Conservation (phyloP, 2,888 invertebrate species). For the Papilio elwesi region DNA sequence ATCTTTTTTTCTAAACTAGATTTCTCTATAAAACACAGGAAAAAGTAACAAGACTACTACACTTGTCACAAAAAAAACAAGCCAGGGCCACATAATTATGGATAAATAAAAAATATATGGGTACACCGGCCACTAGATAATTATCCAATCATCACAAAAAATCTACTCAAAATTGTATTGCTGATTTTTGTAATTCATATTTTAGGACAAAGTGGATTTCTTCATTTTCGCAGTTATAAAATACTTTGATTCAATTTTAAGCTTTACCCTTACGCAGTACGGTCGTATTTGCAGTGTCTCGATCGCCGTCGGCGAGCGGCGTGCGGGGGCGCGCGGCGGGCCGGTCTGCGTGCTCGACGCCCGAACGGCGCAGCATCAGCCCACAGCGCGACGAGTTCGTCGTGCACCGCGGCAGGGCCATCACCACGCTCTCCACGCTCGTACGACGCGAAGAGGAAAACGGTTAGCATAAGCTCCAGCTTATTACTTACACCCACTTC, state of each 20-base stretch:
- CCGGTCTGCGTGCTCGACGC: slow-evolving; percentile 75
- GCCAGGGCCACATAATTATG: too few relatives aligned
- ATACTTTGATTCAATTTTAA: slow-evolving; percentile 5
- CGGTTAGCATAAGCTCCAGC: slow-evolving; percentile 27
- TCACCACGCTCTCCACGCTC: slow-evolving; percentile 89
- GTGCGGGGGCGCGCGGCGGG: slow-evolving; percentile 54
- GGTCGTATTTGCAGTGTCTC: slow-evolving; percentile 69
- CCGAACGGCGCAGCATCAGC: slow-evolving; percentile 70
- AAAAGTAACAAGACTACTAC: too few relatives aligned
- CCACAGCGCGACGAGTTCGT: slow-evolving; percentile 89
- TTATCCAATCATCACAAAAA: too few relatives aligned
- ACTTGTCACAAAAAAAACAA: too few relatives aligned
- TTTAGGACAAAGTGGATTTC: too few relatives aligned
- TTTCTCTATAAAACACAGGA: too few relatives aligned
- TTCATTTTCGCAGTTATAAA: too few relatives aligned
- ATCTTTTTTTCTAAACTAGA: too few relatives aligned
- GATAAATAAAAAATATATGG: too few relatives aligned
- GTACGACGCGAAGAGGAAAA: slow-evolving; percentile 61
- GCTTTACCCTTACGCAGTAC: neutral
- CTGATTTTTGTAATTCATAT: too few relatives aligned
- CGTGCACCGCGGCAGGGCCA: slow-evolving; percentile 90
- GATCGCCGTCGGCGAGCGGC: slow-evolving; percentile 79
- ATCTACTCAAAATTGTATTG: too few relatives aligned
- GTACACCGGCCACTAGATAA: too few relatives aligned
- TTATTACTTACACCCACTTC: neutral